These are phyloP conservation scores for Phoronis australis DNA, from an alignment of 2,888 invertebrate genomes.

Conservation along the genomic window DNA sequence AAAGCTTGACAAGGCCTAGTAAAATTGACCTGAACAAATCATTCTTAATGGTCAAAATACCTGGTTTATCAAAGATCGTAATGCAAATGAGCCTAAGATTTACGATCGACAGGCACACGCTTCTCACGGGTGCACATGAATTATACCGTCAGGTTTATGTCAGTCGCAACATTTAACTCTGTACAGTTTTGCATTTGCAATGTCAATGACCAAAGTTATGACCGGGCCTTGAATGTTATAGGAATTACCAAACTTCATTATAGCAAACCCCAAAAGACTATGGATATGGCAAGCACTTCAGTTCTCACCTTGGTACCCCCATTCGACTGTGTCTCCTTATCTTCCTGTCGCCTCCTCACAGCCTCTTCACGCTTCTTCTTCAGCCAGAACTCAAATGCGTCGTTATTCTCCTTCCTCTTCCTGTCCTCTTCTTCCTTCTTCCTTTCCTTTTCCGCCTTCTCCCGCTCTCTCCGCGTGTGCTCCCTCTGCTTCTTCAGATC, in stretches of 20 bases:
- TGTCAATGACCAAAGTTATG: too few relatives aligned
- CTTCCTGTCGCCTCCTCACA: background rate
- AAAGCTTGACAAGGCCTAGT: too few relatives aligned
- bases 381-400: slow-evolving; percentile 37
- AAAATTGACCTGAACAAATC: too few relatives aligned
- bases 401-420: slow-evolving; percentile 25
- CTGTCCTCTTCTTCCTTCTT: slow-evolving; percentile 29
- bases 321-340: slow-evolving; percentile 19
- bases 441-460: slow-evolving; percentile 22
- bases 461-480: slow-evolving; percentile 8
- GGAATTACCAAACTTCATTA: background rate
- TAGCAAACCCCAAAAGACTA: slow-evolving; percentile 27
- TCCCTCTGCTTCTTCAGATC: slow-evolving; percentile 9
- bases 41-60: too few relatives aligned
- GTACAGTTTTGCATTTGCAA: too few relatives aligned
- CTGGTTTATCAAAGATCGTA: too few relatives aligned
- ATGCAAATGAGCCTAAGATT: too few relatives aligned
- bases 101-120: too few relatives aligned
- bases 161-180: too few relatives aligned
- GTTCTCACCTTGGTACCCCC: slow-evolving; percentile 20
- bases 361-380: slow-evolving; percentile 23
- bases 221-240: background rate
- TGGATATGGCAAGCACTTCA: too few relatives aligned
- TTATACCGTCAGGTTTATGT: too few relatives aligned
- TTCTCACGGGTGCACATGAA: too few relatives aligned